Evolutionary conservation across 1,140 invertebrate species (phyloP).

Genomic region (Drosophila persimilis): DNA sequence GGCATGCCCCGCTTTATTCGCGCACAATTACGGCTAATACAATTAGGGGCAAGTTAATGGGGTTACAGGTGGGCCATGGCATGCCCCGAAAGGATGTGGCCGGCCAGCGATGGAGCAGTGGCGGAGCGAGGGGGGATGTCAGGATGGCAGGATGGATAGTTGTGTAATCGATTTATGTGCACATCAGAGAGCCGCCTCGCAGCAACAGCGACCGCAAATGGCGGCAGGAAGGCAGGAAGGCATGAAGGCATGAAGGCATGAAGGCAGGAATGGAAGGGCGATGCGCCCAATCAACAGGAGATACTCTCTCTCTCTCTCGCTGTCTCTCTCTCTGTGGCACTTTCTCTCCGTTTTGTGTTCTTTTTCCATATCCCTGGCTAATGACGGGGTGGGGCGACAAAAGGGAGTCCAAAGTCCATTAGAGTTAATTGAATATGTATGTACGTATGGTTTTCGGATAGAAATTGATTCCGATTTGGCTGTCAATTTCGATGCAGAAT

Average conservation of each 20-base stretch:
- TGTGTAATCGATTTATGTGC: constrained; percentile 78
- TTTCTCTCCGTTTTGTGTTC: too few relatives aligned
- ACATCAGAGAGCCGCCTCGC: constrained; percentile 43
- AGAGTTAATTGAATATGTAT: constrained; percentile 78
- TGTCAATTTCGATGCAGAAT: constrained; percentile 37
- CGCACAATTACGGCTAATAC: constrained; percentile 78
- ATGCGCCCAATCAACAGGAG: constrained; percentile 1
- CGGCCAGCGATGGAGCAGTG: background rate
- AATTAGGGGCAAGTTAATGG: constrained; percentile 76
- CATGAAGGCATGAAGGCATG: background rate
- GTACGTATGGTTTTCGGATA: constrained; percentile 38
- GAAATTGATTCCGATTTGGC: constrained; percentile 28
- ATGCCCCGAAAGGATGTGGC: too few relatives aligned
- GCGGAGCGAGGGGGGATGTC: background rate
- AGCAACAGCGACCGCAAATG: constrained; percentile 33
- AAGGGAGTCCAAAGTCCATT: constrained; percentile 54
- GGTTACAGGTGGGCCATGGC: constrained; percentile 24
- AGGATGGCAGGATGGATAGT: constrained; percentile 34
- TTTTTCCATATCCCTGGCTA: constrained; percentile 22
- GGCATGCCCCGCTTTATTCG: constrained; percentile 56
- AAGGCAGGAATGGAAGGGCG: background rate
- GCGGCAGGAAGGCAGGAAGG: background rate
- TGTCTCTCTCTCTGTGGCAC: background rate
- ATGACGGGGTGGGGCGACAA: constrained; percentile 35
- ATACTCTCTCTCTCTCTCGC: background rate